Evolutionary conservation across 2,113 vertebrate species (phyloP), one percentile per base, ranked within the genome.

Genomic region (Symphodus melops): DNA sequence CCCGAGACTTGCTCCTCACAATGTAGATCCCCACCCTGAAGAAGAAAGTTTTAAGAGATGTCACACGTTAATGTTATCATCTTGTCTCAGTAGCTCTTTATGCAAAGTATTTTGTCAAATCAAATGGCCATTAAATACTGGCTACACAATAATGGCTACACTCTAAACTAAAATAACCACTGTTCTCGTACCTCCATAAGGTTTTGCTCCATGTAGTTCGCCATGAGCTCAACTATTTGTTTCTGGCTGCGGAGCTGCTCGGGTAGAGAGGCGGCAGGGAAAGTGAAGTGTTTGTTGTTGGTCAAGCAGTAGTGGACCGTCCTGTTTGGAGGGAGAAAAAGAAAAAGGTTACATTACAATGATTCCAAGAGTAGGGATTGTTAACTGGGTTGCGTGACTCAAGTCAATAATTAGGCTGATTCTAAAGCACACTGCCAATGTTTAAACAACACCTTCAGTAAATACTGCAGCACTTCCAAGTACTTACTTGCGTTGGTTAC

Each of bases 161-260:
- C 2, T 16, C 8, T 17, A 4, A 42, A 17, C 17, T 37, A 8
- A 69, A 19, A 28, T 1, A 39, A 10, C 5, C 0, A 1, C 23
- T 16, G 51, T 17, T 17, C 41, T 37, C 94, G 44, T 72, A 96
- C 98, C 96, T 99, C 98, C 97, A 99, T 96, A 23, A 99, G 95
- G 84, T 96, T 96, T 84, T 97, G 96, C 61, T 99, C 97, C 98
- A 99, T 99, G 88, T 99, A 99, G 77, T 96, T 97, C 0, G 97
- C 94, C 56, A 99, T 98, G 60, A 98, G 96, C 39, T 94, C 94
- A 46, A 99, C 91, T 58, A 99, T 94, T 68, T 96, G 93, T 90
- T 97, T 96, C 93, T 97, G 96, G 74, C 92, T 93, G 85, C 93
- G 95, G 65, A 99, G 95, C 91, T 97, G 96, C 86, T 95, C 96